These are phyloP conservation scores for Brachylomia viminalis DNA, from an alignment of 2,888 invertebrate genomes.

Conservation along the genomic window DNA sequence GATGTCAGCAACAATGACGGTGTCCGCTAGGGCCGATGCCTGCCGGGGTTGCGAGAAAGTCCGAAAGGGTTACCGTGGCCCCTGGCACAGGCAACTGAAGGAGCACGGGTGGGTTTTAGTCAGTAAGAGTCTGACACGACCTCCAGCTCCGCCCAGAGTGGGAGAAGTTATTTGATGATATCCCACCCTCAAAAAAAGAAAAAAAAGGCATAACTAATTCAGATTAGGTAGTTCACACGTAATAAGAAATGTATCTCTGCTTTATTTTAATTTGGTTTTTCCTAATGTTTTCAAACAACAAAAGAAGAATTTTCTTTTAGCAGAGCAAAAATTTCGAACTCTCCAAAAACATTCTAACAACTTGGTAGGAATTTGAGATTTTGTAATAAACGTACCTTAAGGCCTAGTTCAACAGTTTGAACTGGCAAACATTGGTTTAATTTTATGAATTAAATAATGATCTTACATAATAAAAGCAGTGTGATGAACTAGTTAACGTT, in stretches of 20 bases:
- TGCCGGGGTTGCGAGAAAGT: too few species aligned
- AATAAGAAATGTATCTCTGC: conserved; percentile 33
- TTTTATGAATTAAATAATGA: conserved; percentile 54
- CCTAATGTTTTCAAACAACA: conserved; percentile 75
- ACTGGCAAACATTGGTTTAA: conserved; percentile 43
- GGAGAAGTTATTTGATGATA: too few species aligned
- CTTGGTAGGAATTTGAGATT: conserved; percentile 79
- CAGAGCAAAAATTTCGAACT: conserved; percentile 78
- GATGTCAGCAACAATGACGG: too few species aligned
- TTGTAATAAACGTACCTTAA: conserved; percentile 71
- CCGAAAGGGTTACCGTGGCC: too few species aligned
- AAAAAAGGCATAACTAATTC: too few species aligned
- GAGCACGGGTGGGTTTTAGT: too few species aligned
- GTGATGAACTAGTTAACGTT: conserved; percentile 29
- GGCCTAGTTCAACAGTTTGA: conserved; percentile 32
- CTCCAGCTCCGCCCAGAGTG: too few species aligned
- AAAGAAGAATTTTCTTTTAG: conserved; percentile 77
- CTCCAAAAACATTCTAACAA: conserved; percentile 77
- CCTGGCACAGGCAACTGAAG: too few species aligned
- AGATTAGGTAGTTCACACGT: conserved; percentile 19
- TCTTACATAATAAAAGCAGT: conserved; percentile 18
- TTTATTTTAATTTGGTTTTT: conserved; percentile 70
- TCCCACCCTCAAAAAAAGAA: too few species aligned
- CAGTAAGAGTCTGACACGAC: too few species aligned
- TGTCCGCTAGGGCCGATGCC: too few species aligned